phyloP scores from a whole-genome alignment of 2,888 invertebrate genomes.

The Acanthopleura granulata region DNA sequence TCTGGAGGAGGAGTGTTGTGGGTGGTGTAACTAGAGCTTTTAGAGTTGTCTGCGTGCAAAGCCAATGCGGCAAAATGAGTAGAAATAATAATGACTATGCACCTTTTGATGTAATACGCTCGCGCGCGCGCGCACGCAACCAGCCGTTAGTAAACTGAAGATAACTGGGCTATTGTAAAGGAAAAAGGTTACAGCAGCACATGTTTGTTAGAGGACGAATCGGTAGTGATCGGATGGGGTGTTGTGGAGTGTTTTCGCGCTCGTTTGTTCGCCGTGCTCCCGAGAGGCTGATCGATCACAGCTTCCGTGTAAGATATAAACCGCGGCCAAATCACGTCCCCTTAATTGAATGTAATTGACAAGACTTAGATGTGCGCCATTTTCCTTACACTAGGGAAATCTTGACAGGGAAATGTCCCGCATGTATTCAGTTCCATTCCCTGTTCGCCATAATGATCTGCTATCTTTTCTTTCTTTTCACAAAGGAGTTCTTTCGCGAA shows the following conservation, averaged over 20 bases:
- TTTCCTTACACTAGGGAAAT: slow-evolving; percentile 17
- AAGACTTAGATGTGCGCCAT: slow-evolving; percentile 9
- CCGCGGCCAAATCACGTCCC: slow-evolving; percentile 10
- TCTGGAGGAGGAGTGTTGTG: background rate
- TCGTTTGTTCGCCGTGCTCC: background rate
- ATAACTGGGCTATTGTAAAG: no score
- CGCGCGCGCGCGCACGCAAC: no score
- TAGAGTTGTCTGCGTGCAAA: no score
- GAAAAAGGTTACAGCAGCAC: no score
- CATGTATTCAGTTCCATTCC: background rate
- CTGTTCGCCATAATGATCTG: background rate
- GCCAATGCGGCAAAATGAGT: no score
- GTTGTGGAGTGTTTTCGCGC: background rate
- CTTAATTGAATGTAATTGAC: slow-evolving; percentile 19
- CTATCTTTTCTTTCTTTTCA: slow-evolving; percentile 1
- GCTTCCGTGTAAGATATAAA: background rate
- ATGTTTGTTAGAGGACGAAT: no score
- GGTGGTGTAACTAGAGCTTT: background rate
- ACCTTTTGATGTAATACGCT: no score
- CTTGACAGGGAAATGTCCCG: slow-evolving; percentile 14
- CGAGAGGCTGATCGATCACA: background rate
- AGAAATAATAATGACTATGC: no score
- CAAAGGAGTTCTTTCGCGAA: background rate
- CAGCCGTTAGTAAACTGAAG: no score
- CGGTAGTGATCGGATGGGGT: no score